phyloP scores from a whole-genome alignment of 2,797 vertebrate species.

The Tokudaia muenninki region DNA sequence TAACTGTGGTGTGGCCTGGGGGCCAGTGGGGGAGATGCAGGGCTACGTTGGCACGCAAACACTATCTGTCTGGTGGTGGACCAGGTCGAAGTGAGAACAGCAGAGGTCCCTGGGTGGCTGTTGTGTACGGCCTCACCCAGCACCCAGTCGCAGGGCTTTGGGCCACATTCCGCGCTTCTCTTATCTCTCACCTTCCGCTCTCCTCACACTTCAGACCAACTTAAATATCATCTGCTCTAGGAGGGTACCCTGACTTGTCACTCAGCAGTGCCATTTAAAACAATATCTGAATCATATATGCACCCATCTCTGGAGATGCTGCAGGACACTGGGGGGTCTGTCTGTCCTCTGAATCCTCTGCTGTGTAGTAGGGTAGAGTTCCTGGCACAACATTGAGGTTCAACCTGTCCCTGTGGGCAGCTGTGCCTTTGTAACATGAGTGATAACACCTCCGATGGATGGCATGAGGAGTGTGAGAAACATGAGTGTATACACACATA shows the following conservation, averaged over 20 bases:
- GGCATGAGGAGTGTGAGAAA: background rate
- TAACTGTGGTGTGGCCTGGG: background rate
- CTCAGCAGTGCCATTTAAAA: background rate
- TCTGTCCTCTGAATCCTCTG: background rate
- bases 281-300: too few species aligned
- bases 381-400: background rate
- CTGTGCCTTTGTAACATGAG: background rate
- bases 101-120: background rate
- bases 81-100: background rate
- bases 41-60: background rate
- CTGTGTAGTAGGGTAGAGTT: background rate
- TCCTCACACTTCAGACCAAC: background rate
- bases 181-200: background rate
- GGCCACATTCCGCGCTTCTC: background rate
- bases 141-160: background rate
- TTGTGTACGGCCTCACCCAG: fast-evolving
- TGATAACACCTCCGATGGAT: background rate
- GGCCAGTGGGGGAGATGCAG: background rate
- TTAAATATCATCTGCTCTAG: background rate
- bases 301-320: background rate
- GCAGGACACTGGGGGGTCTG: background rate
- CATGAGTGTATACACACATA: fast-evolving
- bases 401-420: background rate
- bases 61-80: fast-evolving
- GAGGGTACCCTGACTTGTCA: background rate